phyloP scores from a whole-genome alignment of 2,888 invertebrate species.

The Clunio marinus region DNA sequence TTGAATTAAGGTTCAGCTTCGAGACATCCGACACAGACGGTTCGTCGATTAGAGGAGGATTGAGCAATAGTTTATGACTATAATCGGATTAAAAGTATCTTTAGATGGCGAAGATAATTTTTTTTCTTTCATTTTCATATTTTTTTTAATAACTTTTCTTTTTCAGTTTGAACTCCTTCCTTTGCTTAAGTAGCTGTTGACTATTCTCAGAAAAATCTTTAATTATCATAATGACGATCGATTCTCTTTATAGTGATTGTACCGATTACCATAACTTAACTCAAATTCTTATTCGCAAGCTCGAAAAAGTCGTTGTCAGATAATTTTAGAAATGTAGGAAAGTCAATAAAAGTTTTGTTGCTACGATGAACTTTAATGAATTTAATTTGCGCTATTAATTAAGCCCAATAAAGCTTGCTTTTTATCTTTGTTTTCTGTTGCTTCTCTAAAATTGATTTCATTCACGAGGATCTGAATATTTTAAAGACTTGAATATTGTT shows the following conservation, averaged over 20 bases:
- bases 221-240: slow-evolving; percentile 34
- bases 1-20: too few relatives aligned
- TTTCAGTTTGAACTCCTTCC: neutral
- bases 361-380: too few relatives aligned
- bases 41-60: neutral
- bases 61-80: slow-evolving; percentile 32
- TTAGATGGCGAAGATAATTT: slow-evolving; percentile 31
- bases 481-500: too few relatives aligned
- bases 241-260: neutral
- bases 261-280: slow-evolving; percentile 8
- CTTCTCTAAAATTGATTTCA: too few relatives aligned
- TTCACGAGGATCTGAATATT: slow-evolving; percentile 22
- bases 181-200: slow-evolving; percentile 21
- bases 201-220: slow-evolving; percentile 3
- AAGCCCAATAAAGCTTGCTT: slow-evolving; percentile 2
- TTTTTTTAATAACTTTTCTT: slow-evolving; percentile 2
- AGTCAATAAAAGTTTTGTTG: too few relatives aligned
- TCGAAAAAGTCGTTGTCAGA: neutral
- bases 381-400: slow-evolving; percentile 37
- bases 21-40: too few relatives aligned
- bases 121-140: neutral
- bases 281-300: neutral
- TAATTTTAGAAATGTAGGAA: neutral
- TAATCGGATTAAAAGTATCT: slow-evolving; percentile 34
- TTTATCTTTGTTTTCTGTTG: neutral